Evolutionary conservation across 2,888 invertebrate species (phyloP).

Genomic region (Leptopilina syphax): DNA sequence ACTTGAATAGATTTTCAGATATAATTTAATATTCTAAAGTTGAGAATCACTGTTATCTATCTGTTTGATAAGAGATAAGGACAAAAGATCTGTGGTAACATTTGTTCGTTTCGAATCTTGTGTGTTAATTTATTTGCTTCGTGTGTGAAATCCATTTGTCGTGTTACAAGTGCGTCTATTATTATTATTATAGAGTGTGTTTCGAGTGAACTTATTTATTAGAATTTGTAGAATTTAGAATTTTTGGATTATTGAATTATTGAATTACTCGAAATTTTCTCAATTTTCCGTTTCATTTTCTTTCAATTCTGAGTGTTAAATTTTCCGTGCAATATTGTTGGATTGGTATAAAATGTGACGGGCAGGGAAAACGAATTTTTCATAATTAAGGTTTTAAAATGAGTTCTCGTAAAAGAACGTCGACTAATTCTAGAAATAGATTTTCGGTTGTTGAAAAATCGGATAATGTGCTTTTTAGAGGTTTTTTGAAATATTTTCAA

Average conservation of each 20-base stretch:
- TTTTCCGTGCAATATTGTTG: not conserved
- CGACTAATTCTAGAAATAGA: not conserved
- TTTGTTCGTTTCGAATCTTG: conserved; percentile 28
- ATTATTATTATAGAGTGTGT: not conserved
- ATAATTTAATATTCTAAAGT: conserved; percentile 34
- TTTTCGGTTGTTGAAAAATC: conserved; percentile 39
- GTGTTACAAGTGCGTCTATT: not conserved
- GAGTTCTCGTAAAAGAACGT: not conserved
- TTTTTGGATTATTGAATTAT: no score
- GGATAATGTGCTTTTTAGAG: conserved; percentile 49
- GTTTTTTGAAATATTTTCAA: conserved; percentile 57
- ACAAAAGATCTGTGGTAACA: conserved; percentile 33
- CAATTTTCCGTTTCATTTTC: not conserved
- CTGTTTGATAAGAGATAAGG: conserved; percentile 61
- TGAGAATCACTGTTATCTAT: conserved; percentile 59
- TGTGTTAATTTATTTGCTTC: conserved; percentile 22
- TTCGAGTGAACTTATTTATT: not conserved
- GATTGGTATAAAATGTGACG: not conserved
- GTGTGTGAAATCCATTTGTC: conserved; percentile 10
- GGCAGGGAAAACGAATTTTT: not conserved
- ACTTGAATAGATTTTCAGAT: not conserved
- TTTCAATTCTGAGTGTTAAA: not conserved
- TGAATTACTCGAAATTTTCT: not conserved
- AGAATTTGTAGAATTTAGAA: not conserved
- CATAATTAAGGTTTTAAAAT: not conserved